Evolutionary conservation across 2,888 invertebrate species (phyloP).

Genomic region (Caenorhabditis sp.): DNA sequence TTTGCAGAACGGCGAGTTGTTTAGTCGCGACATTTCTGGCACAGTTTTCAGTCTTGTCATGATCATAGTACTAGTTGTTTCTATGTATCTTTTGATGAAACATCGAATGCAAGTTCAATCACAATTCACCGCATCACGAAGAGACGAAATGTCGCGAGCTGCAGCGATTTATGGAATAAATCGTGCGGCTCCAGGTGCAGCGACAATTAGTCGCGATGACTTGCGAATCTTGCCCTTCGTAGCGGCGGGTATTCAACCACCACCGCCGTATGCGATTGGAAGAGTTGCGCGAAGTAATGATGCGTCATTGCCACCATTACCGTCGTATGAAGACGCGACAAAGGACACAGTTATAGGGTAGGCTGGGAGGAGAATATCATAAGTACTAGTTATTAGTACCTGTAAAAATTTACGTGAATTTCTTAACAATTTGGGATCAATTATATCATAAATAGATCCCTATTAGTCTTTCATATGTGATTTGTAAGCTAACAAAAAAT

Average conservation of each 20-base stretch:
- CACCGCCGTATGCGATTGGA: slow-evolving; percentile 61
- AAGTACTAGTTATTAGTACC: too few relatives aligned
- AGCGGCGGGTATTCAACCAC: slow-evolving; percentile 58
- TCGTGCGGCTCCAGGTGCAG: slow-evolving; percentile 18
- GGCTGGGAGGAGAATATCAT: too few relatives aligned
- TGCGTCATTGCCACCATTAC: slow-evolving; percentile 64
- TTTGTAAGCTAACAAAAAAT: too few relatives aligned
- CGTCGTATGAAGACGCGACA: slow-evolving; percentile 70
- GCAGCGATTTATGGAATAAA: slow-evolving; percentile 43
- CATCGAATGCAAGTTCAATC: slow-evolving; percentile 69
- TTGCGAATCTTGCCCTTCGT: slow-evolving; percentile 51
- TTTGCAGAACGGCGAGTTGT: slow-evolving; percentile 61
- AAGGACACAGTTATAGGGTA: slow-evolving; percentile 63
- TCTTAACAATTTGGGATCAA: too few relatives aligned
- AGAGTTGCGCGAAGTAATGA: slow-evolving; percentile 34
- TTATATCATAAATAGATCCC: too few relatives aligned
- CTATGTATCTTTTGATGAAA: slow-evolving; percentile 70
- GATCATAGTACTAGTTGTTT: slow-evolving; percentile 67
- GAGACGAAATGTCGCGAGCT: slow-evolving; percentile 51
- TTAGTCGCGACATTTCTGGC: slow-evolving; percentile 67
- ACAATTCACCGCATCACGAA: slow-evolving; percentile 44
- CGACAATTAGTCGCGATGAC: slow-evolving; percentile 30
- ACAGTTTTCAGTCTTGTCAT: slow-evolving; percentile 69
- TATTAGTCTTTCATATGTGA: too few relatives aligned
- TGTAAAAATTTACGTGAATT: too few relatives aligned